A percentile compares a stretch with the other conserved stretches of the same genome.
These are phyloP conservation scores for Euphonia xanthogaster DNA, from an alignment of 2,797 vertebrate species.

Conservation along the genomic window DNA sequence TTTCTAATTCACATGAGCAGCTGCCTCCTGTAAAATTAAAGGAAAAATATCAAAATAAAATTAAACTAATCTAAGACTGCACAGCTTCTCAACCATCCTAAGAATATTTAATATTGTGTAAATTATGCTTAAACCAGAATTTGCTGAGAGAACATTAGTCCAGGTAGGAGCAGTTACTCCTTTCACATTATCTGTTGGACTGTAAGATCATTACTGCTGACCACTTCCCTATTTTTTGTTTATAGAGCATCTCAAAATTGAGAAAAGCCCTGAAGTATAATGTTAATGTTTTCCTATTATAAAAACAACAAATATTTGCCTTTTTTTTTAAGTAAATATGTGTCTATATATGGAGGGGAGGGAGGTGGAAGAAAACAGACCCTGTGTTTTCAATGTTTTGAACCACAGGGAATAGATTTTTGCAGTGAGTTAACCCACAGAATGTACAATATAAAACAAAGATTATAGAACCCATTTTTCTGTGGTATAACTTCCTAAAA, in stretches of 20 bases:
- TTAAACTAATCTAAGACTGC: neutral
- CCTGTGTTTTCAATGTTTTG: neutral
- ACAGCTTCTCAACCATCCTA: neutral
- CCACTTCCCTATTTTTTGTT: neutral
- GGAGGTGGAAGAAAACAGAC: neutral
- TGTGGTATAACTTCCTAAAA: neutral
- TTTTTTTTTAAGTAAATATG: neutral
- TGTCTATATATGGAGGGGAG: neutral
- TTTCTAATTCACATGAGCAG: neutral
- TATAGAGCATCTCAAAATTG: neutral
- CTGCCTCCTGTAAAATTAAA: neutral
- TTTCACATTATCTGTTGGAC: neutral
- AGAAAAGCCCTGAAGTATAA: neutral
- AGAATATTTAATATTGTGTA: neutral
- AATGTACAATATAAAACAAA: neutral
- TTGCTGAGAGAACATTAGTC: neutral
- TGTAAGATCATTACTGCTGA: neutral
- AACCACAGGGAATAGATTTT: neutral
- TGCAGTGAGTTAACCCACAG: neutral
- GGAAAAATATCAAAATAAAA: neutral
- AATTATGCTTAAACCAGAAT: neutral
- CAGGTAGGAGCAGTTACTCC: neutral
- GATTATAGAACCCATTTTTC: neutral
- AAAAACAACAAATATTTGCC: accelerated
- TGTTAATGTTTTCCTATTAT: neutral